phyloP scores from a whole-genome alignment of 2,888 invertebrate genomes.

The Carpatolechia fugitivella region DNA sequence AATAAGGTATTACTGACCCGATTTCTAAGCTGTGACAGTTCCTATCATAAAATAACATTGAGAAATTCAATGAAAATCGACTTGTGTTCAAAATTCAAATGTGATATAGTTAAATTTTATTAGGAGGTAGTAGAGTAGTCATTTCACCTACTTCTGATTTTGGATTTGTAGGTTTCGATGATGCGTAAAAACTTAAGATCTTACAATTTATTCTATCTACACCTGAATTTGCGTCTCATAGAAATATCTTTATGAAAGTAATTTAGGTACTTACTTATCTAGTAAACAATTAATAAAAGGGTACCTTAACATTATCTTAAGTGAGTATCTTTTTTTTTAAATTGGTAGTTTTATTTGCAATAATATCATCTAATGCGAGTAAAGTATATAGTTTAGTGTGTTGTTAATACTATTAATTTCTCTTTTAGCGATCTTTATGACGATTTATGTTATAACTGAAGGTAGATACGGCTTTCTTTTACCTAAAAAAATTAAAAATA shows the following conservation, averaged over 20 bases:
- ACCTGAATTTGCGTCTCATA: too few relatives aligned
- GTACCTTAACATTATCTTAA: too few relatives aligned
- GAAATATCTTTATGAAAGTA: too few relatives aligned
- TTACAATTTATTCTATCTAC: too few relatives aligned
- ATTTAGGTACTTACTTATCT: too few relatives aligned
- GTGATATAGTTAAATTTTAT: background rate
- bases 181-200: background rate
- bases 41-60: constrained; percentile 46
- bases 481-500: too few relatives aligned
- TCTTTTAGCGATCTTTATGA: too few relatives aligned
- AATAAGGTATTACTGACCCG: constrained; percentile 53
- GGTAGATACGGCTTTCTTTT: too few relatives aligned
- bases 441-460: too few relatives aligned
- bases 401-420: too few relatives aligned
- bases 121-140: background rate
- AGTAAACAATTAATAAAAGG: too few relatives aligned
- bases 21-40: constrained; percentile 37
- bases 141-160: constrained; percentile 3
- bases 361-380: too few relatives aligned
- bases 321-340: background rate
- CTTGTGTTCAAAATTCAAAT: background rate
- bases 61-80: constrained; percentile 18
- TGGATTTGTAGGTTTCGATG: background rate
- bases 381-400: background rate
- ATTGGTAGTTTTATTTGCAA: background rate